Evolutionary conservation across 2,888 invertebrate genomes (phyloP).

Genomic region (Ennomos quercinarius): DNA sequence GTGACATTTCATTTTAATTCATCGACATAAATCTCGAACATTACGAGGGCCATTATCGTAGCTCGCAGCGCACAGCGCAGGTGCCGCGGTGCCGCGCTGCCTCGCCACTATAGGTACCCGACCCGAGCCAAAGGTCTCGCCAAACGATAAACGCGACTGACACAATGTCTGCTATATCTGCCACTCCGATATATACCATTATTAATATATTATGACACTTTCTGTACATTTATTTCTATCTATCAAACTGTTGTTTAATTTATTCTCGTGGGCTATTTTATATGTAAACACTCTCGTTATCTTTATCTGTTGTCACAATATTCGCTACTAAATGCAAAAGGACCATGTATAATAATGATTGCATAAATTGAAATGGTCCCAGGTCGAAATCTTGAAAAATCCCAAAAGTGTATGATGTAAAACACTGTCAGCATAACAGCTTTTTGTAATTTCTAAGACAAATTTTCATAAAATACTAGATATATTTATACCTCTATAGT

Average conservation of each 20-base stretch:
- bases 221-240: slow-evolving; percentile 34
- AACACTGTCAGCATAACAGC: too few species aligned
- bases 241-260: slow-evolving; percentile 26
- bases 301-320: slow-evolving; percentile 7
- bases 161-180: slow-evolving; percentile 58
- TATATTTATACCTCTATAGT: too few species aligned
- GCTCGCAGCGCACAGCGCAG: slow-evolving; percentile 61
- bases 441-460: too few species aligned
- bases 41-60: slow-evolving; percentile 69
- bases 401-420: too few species aligned
- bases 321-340: not conserved
- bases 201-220: slow-evolving; percentile 30
- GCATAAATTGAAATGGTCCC: too few species aligned
- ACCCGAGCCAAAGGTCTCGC: slow-evolving; percentile 56
- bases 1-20: slow-evolving; percentile 81
- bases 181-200: slow-evolving; percentile 32
- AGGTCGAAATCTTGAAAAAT: too few species aligned
- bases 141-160: slow-evolving; percentile 57
- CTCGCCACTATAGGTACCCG: not conserved
- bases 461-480: too few species aligned
- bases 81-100: slow-evolving; percentile 13
- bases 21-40: slow-evolving; percentile 72
- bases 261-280: slow-evolving; percentile 24
- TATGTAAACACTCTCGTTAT: slow-evolving; percentile 19
- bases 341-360: not conserved